Evolutionary conservation across 2,113 vertebrate species (phyloP), one percentile per base, ranked within the genome.

Genomic region (Papio anubis): DNA sequence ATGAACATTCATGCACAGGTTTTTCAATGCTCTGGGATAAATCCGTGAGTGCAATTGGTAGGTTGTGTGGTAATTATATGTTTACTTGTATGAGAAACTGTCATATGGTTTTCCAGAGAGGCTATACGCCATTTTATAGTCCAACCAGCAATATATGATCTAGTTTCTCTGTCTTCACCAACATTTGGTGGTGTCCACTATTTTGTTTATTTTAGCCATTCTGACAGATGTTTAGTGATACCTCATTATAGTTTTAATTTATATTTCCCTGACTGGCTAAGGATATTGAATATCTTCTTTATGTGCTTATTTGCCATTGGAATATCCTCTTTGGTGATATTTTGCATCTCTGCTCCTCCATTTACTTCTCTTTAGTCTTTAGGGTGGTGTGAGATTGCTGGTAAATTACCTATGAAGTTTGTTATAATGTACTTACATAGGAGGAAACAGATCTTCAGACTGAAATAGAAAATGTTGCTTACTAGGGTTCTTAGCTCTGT

Each of bases 41-140:
- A 48, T 76, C 40, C 55, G 55, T 35, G 23, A 68, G 83, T 80
- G 2, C 61, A 85, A 40, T 85, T 88, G 78, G 18, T 92, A 25
- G 64, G 43, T 38, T 82, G 2, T 50, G 43, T 97, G 75, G 35
- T 96, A 94, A 92, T 92, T 92, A 78, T 25, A 38, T 76, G 35
- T 94, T 97, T 87, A 90, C 43, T 94, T 96, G 86, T 90, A 55
- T 81, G 76, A 90, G 59, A 94, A 89, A 72, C 18, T 50, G 61
- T 17, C 23, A 16, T 73, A 45, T 90, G 45, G 38, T 85, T 93
- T 84, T 97, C 61, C 43, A 79, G 43, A 79, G 84, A 64, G n/a
- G 20, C 38, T 61, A 35, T 55, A n/a, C 52, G 23, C 21, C 57
- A 40, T 72, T 78, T 96, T 94, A 83, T 83, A 66, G 76, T 92